These are phyloP conservation scores for Etia nguti DNA, from an alignment of 2,113 vertebrate genomes.

Conservation along the genomic window DNA sequence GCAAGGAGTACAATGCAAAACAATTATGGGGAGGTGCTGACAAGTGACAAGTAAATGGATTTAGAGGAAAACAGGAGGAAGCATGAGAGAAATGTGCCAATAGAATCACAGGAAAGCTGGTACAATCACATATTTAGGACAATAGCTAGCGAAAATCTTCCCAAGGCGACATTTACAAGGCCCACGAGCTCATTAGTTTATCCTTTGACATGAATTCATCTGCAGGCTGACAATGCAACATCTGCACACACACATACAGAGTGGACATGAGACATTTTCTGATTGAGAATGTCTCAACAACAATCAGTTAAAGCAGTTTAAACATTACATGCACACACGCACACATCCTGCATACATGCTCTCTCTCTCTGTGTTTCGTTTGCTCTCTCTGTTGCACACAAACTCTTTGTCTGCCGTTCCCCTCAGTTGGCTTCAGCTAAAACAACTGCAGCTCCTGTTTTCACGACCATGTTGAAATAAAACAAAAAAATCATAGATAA, in stretches of 20 bases:
- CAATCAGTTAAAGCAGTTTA: neutral
- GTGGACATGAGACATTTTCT: neutral
- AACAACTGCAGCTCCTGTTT: neutral
- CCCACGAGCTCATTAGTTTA: neutral
- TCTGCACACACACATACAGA: neutral
- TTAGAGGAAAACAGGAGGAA: neutral
- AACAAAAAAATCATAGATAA: neutral
- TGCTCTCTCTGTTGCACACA: neutral
- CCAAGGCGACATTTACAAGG: neutral
- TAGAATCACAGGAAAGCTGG: neutral
- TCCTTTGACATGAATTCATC: neutral
- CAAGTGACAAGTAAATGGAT: neutral
- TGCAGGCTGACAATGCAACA: neutral
- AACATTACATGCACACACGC: neutral
- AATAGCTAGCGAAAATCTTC: constrained; percentile 17
- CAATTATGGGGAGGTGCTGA: neutral
- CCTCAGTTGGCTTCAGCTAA: neutral
- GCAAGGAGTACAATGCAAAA: neutral
- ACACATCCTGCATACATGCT: neutral
- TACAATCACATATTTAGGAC: neutral
- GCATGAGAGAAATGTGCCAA: neutral
- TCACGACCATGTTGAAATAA: neutral
- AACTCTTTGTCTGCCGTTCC: constrained; percentile 4
- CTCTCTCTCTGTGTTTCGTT: neutral
- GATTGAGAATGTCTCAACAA: neutral